A percentile compares a stretch with the other conserved stretches of the same genome.
phyloP scores from a whole-genome alignment of 2,113 vertebrate genomes.

The Poecile atricapillus region DNA sequence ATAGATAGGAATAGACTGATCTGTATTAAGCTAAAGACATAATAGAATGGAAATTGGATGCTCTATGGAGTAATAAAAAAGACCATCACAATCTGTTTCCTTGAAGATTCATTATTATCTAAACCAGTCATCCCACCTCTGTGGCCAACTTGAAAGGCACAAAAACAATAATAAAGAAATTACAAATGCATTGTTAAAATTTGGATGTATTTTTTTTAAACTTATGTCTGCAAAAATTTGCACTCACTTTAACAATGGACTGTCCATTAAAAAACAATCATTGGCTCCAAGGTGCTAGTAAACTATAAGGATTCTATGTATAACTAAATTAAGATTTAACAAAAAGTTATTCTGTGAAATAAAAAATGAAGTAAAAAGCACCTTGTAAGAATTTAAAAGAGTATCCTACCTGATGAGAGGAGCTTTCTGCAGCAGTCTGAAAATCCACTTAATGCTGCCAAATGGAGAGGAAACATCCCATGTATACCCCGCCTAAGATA shows the following conservation, averaged over 20 bases:
- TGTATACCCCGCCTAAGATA: conserved; percentile 90
- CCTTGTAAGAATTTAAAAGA: neutral
- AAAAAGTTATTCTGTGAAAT: neutral
- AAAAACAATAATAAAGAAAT: neutral
- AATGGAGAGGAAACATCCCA: conserved; percentile 97
- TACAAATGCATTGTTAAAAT: neutral
- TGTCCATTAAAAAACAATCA: neutral
- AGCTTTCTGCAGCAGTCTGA: conserved; percentile 98
- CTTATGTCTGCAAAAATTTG: neutral
- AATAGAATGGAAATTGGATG: neutral
- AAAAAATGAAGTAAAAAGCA: neutral
- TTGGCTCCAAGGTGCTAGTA: neutral
- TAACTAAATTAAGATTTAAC: neutral
- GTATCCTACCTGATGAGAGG: conserved; percentile 87
- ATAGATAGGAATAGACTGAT: rapidly evolving
- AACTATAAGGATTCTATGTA: neutral
- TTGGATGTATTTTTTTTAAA: rapidly evolving
- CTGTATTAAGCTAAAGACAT: neutral
- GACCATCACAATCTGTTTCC: neutral
- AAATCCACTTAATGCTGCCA: conserved; percentile 97
- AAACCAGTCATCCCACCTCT: neutral
- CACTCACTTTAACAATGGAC: neutral
- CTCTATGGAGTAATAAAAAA: neutral
- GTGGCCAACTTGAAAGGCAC: neutral
- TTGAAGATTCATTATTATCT: neutral